A percentile compares a stretch with the other conserved stretches of the same genome.
Conservation (phyloP, 1,140 invertebrate genomes). For the Scaptomyza pallida region DNA sequence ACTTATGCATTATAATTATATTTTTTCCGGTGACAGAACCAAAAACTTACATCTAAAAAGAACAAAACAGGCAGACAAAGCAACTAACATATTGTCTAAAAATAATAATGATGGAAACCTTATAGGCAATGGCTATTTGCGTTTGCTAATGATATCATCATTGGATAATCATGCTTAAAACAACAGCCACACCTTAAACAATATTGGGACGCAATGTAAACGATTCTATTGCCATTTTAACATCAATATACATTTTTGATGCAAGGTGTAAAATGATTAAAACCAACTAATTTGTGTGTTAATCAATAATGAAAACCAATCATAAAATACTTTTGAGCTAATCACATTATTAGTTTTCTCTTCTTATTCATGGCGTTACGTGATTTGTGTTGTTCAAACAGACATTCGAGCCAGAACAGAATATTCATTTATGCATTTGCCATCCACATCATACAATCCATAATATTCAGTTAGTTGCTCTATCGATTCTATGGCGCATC, state of each 20-base stretch:
- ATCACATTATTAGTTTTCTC: background rate
- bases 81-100: slow-evolving; percentile 7
- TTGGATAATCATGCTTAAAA: background rate
- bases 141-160: slow-evolving; percentile 46
- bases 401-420: slow-evolving; percentile 17
- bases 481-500: slow-evolving; percentile 12
- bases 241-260: background rate
- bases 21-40: background rate
- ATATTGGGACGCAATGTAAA: background rate
- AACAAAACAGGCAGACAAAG: background rate
- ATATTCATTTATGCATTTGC: slow-evolving; percentile 29
- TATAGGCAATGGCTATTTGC: background rate
- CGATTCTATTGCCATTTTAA: background rate
- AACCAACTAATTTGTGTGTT: background rate
- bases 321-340: slow-evolving; percentile 1
- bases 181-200: slow-evolving; percentile 15
- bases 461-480: slow-evolving; percentile 1
- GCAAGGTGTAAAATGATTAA: background rate
- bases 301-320: slow-evolving; percentile 5
- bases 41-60: slow-evolving; percentile 10
- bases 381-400: slow-evolving; percentile 15
- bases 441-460: slow-evolving; percentile 4
- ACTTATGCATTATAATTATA: no score
- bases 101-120: slow-evolving; percentile 33
- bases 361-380: slow-evolving; percentile 5